Evolutionary conservation across 2,888 invertebrate species (phyloP).

Genomic region (Zygaena filipendulae): DNA sequence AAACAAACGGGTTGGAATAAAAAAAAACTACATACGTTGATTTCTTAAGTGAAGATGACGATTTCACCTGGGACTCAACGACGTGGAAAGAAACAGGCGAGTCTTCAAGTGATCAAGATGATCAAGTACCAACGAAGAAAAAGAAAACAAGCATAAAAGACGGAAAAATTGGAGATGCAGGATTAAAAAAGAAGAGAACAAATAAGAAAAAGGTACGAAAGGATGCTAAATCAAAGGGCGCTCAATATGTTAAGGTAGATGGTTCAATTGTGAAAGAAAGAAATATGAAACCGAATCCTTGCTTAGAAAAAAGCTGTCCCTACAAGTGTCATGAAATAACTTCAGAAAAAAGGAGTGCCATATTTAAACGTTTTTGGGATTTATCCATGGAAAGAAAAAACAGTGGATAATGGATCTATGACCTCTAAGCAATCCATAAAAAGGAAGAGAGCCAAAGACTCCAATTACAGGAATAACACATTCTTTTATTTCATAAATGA

Average conservation of each 20-base stretch:
- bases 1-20: conserved; percentile 1
- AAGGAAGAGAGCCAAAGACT: conserved; percentile 7
- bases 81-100: conserved; percentile 1
- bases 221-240: not conserved
- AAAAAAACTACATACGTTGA: conserved; percentile 2
- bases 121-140: conserved; percentile 5
- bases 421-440: conserved; percentile 4
- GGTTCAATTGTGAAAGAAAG: conserved; percentile 5
- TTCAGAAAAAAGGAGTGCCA: conserved; percentile 7
- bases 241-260: conserved; percentile 1
- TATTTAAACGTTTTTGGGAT: conserved; percentile 13
- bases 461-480: conserved; percentile 4
- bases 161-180: conserved; percentile 6
- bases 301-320: conserved; percentile 8
- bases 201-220: conserved; percentile 9
- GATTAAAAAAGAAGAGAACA: conserved; percentile 7
- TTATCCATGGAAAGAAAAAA: conserved; percentile 8
- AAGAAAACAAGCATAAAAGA: conserved; percentile 3
- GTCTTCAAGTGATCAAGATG: not conserved
- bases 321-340: too few species aligned
- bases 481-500: conserved; percentile 14
- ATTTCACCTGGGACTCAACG: conserved; percentile 3
- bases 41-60: conserved; percentile 6
- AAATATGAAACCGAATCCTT: conserved; percentile 10
- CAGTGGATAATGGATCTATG: conserved; percentile 11